Conservation (phyloP, 2,113 vertebrate species). For the Leiothrix lutea region DNA sequence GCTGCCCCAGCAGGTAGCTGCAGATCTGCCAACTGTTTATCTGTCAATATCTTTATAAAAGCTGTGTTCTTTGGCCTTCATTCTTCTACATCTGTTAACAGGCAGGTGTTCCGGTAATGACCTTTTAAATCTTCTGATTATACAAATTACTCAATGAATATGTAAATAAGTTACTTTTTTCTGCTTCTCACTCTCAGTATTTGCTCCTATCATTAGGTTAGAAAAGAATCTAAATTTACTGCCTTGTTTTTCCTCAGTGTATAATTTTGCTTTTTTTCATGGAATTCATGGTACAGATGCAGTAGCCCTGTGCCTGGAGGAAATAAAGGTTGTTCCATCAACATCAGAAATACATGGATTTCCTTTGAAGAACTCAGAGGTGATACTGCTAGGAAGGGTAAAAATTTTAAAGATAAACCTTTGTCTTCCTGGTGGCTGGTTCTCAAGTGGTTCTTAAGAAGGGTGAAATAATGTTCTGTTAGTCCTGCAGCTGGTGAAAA, state of each 20-base stretch:
- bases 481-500: background rate
- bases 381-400: background rate
- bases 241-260: background rate
- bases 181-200: background rate
- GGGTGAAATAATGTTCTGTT: background rate
- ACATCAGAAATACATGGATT: background rate
- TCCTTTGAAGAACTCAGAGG: background rate
- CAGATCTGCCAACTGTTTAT: constrained; percentile 31
- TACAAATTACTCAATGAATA: constrained; percentile 56
- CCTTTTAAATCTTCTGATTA: constrained; percentile 63
- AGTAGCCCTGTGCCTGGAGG: background rate
- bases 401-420: background rate
- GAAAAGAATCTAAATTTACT: background rate
- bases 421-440: background rate
- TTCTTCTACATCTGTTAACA: constrained; percentile 52
- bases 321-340: background rate
- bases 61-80: constrained; percentile 28
- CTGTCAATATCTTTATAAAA: background rate
- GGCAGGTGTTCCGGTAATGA: constrained; percentile 59
- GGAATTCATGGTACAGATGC: background rate
- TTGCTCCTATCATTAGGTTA: background rate
- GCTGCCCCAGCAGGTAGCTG: constrained; percentile 12
- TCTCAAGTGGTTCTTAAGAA: background rate
- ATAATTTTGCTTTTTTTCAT: background rate
- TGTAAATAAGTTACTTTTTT: constrained; percentile 22